Evolutionary conservation across 1,140 invertebrate species (phyloP), one percentile per base, ranked within the genome.

Genomic region (Drosophila prosaltans): DNA sequence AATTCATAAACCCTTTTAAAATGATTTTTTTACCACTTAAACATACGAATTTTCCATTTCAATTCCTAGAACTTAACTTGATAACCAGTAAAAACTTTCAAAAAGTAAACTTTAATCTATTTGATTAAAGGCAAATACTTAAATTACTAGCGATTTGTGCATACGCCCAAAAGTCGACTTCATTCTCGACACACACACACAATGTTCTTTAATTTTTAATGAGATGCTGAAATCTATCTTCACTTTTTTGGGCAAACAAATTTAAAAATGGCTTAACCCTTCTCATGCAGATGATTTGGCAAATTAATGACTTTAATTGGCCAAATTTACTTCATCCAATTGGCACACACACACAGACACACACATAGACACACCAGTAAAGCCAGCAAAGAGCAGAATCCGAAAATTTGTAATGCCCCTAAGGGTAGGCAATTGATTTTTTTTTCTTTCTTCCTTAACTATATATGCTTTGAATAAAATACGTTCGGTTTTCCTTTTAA

Each of bases 351-450:
- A 21, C 45, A 8, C 16, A n/a, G n/a, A n/a, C n/a, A 48, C 8
- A 24, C 21, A 26, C 9, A 41, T 9, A 48, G 2, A 30, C 2
- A 16, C 28, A 36, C 32, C 32, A 36, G 16, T 16, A 16, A 36
- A 36, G 32, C 32, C 32, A 36, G 4, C 32, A 36, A 36, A 51
- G 21, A 51, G 16, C 45, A 51, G 45, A 51, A 51, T 51, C 45
- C 8, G 45, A 51, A 51, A 51, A 51, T 51, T 51, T 51, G 45
- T 51, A 51, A 51, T 82, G 76, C 80, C 65, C 80, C 45, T 51
- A 51, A 64, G 77, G 80, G 45, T 51, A 51, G 77, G 73, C 73
- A 89, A 88, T 88, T 88, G 83, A 88, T 88, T 88, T 86, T 86
- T 86, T 88, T 82, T 76, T 43, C 28, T 30, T 43, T n/a, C 36